Evolutionary conservation across 2,113 vertebrate genomes (phyloP).

Genomic region (human (Homo sapiens)): GRCh38 chr16:18047001-18047500

Average conservation of each 20-base stretch:
- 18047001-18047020: background rate
- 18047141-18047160: background rate
- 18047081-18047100: background rate
- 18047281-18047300: background rate
- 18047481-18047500: background rate
- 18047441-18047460: background rate
- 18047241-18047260: background rate
- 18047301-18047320: background rate
- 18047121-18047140: background rate
- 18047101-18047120: background rate
- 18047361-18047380: background rate
- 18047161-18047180: slow-evolving; percentile 11
- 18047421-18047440: background rate
- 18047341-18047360: background rate
- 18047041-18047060: background rate
- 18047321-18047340: background rate
- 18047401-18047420: too few species aligned
- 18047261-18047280: background rate
- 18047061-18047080: slow-evolving; percentile 8
- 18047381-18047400: background rate
- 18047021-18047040: background rate
- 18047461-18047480: background rate
- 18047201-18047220: background rate
- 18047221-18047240: background rate
- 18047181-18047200: background rate